These are phyloP conservation scores for Ochropacha duplaris DNA, from an alignment of 2,888 invertebrate species.

Conservation along the genomic window DNA sequence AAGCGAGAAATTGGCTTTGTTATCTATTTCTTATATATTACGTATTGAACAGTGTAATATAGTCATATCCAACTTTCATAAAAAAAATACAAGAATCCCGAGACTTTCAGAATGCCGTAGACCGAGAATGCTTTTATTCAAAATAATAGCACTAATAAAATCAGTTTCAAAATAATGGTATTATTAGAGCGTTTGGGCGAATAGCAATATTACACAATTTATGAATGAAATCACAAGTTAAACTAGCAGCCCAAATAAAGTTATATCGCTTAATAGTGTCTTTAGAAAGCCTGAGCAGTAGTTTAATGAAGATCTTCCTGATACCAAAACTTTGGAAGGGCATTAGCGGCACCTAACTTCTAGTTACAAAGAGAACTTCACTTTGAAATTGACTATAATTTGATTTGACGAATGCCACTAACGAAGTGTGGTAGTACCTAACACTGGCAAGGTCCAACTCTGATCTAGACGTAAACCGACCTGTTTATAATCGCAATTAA, in stretches of 20 bases:
- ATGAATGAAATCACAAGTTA: background rate
- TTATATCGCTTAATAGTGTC: background rate
- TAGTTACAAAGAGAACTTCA: conserved; percentile 2
- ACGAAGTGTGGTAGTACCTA: conserved; percentile 13
- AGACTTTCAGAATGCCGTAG: too few relatives aligned
- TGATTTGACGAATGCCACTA: conserved; percentile 10
- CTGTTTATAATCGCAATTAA: conserved; percentile 38
- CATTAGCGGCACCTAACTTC: conserved; percentile 4
- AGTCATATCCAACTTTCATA: too few relatives aligned
- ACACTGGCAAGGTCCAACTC: conserved; percentile 3
- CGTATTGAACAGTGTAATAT: too few relatives aligned
- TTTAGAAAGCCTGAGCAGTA: background rate
- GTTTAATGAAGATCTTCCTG: conserved; percentile 1
- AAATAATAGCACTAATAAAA: too few relatives aligned
- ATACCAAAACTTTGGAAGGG: background rate
- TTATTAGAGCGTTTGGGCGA: too few relatives aligned
- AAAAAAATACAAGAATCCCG: too few relatives aligned
- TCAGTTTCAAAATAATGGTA: too few relatives aligned
- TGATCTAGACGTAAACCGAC: conserved; percentile 11
- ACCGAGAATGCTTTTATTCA: too few relatives aligned
- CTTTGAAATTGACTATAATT: conserved; percentile 2
- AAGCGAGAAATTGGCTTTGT: too few relatives aligned
- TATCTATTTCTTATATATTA: too few relatives aligned
- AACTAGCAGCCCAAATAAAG: background rate
- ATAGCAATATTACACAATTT: too few relatives aligned